Conservation (phyloP, 2,888 invertebrate species). For the Orgyia antiqua region DNA sequence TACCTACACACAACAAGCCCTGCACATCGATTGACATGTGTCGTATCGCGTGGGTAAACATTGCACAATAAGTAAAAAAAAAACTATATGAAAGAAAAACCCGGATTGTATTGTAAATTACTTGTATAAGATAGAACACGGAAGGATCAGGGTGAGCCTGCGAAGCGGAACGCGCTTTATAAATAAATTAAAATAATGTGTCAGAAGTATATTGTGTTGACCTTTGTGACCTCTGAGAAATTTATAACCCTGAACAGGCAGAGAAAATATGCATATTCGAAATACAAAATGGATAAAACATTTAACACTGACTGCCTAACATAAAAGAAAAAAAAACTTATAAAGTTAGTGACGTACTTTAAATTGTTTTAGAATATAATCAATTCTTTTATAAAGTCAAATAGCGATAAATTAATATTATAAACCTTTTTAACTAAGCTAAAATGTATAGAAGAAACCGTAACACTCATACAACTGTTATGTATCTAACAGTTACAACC, state of each 20-base stretch:
- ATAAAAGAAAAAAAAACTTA: too few relatives aligned
- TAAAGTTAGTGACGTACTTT: too few relatives aligned
- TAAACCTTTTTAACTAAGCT: too few relatives aligned
- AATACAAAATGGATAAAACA: too few relatives aligned
- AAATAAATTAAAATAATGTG: slow-evolving; percentile 34
- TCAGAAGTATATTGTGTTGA: slow-evolving; percentile 15
- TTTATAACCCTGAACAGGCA: slow-evolving; percentile 12
- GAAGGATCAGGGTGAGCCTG: slow-evolving; percentile 33
- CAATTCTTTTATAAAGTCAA: too few relatives aligned
- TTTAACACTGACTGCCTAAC: too few relatives aligned
- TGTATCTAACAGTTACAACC: too few relatives aligned
- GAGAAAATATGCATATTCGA: slow-evolving; percentile 3
- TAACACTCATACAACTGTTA: too few relatives aligned
- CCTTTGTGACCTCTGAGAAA: slow-evolving; percentile 10
- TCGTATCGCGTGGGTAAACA: slow-evolving; percentile 49
- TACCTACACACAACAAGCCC: too few relatives aligned
- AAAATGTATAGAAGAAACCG: too few relatives aligned
- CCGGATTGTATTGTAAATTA: slow-evolving; percentile 49
- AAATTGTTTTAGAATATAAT: too few relatives aligned
- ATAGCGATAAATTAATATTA: too few relatives aligned
- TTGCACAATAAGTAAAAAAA: slow-evolving; percentile 50
- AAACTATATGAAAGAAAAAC: slow-evolving; percentile 59
- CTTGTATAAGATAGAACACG: slow-evolving; percentile 35
- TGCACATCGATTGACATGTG: slow-evolving; percentile 28
- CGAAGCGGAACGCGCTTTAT: slow-evolving; percentile 30